phyloP scores from a whole-genome alignment of 2,113 vertebrate genomes.

The Hippocampus guttulatus region DNA sequence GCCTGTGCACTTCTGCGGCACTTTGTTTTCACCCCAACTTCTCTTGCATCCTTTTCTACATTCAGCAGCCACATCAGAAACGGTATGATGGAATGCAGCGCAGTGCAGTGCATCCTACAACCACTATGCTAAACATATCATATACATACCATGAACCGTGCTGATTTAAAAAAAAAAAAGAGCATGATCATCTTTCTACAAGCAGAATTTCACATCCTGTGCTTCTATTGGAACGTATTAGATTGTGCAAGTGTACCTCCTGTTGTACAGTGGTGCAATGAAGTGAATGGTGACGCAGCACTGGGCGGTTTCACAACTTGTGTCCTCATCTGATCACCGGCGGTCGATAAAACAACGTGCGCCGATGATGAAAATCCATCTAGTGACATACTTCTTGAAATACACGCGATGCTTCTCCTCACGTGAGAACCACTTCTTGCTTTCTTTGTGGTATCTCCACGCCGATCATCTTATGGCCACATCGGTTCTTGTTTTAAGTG shows the following conservation, averaged over 20 bases:
- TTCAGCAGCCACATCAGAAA: not conserved
- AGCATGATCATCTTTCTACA: not conserved
- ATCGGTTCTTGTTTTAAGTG: conserved; percentile 1
- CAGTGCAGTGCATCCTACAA: not conserved
- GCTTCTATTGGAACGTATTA: not conserved
- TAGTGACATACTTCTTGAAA: conserved; percentile 1
- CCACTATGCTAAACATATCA: not conserved
- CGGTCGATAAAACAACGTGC: not conserved
- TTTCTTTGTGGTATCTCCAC: not conserved
- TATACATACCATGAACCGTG: not conserved
- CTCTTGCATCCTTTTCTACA: conserved; percentile 20
- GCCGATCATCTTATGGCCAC: not conserved
- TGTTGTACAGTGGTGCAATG: conserved; percentile 10
- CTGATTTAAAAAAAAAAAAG: not conserved
- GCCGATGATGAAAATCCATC: not conserved
- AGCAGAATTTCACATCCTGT: not conserved
- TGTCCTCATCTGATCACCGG: not conserved
- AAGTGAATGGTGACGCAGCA: conserved; percentile 12
- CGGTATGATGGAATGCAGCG: not conserved
- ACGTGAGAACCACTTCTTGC: not conserved
- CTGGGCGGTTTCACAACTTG: not conserved
- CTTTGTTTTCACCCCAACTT: conserved; percentile 15
- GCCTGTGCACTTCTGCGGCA: conserved; percentile 23
- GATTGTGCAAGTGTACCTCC: not conserved
- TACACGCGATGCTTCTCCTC: not conserved